Base-by-base conservation (phyloP, 1,140 invertebrate species). In the Choristoneura fumiferana region DNA sequence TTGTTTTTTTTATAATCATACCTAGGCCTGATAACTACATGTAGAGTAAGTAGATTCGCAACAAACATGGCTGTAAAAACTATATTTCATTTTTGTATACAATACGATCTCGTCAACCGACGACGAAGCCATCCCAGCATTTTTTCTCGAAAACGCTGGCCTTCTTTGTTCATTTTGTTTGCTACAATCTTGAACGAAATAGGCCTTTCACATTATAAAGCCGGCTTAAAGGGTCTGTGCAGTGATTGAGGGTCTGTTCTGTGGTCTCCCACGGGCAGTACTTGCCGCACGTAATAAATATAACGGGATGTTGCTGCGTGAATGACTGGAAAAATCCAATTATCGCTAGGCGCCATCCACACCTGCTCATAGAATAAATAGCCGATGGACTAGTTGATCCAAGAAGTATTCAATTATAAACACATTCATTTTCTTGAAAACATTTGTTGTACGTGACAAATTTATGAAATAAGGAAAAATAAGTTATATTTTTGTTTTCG, bases 361-460 rank as follows among this genome's bases (percentile, higher is more conserved):
- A 54, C 53, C 53, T 54, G 53, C 53, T 54, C 36, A 18, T 13
- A 9, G 53, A 35, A 49, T 49, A 49, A 29, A 49, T 49, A 49
- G 22, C 10, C 18, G 43, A 49, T 49, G 17, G 43, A 49, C 22
- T 29, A 29, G 22, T 29, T 29, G 22, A 29, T 29, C 22, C 22
- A 29, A 29, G 6, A 3, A 29, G 2, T 29, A 29, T 6, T 3
- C 6, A n/a, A 3, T 29, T 29, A 29, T 6, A 29, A 29, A 29
- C 22, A 29, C 22, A 29, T 29, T 29, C 6, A 29, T 29, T 29
- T 29, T 29, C 22, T 29, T 29, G 22, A 6, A 29, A 29, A 29
- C 22, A 6, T 2, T 29, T 29, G 22, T 6, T n/a, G n/a, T n/a
- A n/a, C 22, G 22, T 29, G 22, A 29, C 6, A 29, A 29, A 29